Percentiles rank a stretch among this genome's conserved stretches.
Evolutionary conservation across 2,797 vertebrate species (phyloP).

Genomic region (Anolis apletophallus): DNA sequence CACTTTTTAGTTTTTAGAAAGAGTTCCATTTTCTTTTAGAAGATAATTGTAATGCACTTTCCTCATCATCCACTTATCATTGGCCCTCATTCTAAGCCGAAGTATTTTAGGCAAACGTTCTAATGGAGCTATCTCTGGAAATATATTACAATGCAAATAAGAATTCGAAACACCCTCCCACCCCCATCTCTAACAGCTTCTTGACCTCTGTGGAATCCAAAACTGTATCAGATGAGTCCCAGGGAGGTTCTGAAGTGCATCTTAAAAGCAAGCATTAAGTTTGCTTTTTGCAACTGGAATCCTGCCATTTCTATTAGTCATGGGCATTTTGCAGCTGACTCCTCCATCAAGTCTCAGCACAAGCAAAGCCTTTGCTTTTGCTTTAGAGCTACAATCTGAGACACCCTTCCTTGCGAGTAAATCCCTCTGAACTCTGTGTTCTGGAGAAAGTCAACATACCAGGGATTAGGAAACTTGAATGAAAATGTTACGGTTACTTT

Average conservation of each 20-base stretch:
- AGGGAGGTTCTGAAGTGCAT: not conserved
- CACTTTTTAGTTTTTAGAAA: too few species aligned
- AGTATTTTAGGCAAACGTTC: not conserved
- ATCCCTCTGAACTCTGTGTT: not conserved
- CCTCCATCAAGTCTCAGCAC: not conserved
- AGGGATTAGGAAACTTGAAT: not conserved
- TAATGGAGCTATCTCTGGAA: fast-evolving
- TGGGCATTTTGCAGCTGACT: not conserved
- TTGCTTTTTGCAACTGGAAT: not conserved
- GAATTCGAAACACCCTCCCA: fast-evolving
- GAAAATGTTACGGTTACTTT: not conserved
- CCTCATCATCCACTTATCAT: not conserved
- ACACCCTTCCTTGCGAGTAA: constrained; percentile 8
- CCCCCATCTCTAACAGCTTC: not conserved
- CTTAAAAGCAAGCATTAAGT: constrained; percentile 27
- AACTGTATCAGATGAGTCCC: constrained; percentile 45
- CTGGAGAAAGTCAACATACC: not conserved
- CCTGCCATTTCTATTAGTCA: constrained; percentile 41
- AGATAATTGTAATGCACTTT: not conserved
- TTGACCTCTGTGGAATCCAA: not conserved
- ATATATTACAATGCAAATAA: not conserved
- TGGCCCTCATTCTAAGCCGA: not conserved
- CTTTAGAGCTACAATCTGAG: constrained; percentile 4
- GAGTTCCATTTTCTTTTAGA: not conserved
- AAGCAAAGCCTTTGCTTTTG: constrained; percentile 17